Evolutionary conservation across 2,797 vertebrate species (phyloP), one percentile per base, ranked within the genome.

Genomic region (Sebastes trivittatus): DNA sequence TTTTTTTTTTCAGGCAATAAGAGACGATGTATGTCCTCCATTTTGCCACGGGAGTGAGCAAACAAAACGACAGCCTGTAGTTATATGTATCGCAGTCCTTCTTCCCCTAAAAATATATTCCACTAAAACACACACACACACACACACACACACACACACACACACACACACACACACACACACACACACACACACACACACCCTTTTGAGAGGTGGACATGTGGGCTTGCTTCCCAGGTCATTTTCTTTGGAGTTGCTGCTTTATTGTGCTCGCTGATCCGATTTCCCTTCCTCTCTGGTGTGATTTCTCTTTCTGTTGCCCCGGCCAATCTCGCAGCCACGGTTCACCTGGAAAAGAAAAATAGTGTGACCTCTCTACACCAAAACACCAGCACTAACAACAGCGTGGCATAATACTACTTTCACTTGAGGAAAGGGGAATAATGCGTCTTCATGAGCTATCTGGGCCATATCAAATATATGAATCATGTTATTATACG

Each of bases 21-120:
- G 93, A 93, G 87, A 94, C 92, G 90, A 96, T 97, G 94, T 96
- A 94, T 96, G 94, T 94, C 95, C 95, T 96, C 96, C 94, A 95
- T 96, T 96, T 97, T 95, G 92, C 90, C 80, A 84, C 82, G 78
- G 93, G 78, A 92, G 87, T 95, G 83, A 93, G 91, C 95, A 96
- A 94, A 96, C 93, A 95, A 94, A 83, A 93, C 92, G 92, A 87
- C 94, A 94, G 93, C 91, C 80, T 87, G 84, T 88, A 92, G 92
- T 95, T 87, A 93, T 93, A 93, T 95, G 92, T 92, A 94, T 89
- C 77, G 49, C 82, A 89, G 88, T 94, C 92, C 85, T 90, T 93
- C 89, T 93, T 32, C n/a, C 90, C 83, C 85, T 90, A 90, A 92
- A 94, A 91, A 93, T 92, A 90, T 87, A 79, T 87, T 89, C 84